Base-by-base conservation (phyloP, 2,797 vertebrate genomes). In the Mormyrus proboscirostris region DNA sequence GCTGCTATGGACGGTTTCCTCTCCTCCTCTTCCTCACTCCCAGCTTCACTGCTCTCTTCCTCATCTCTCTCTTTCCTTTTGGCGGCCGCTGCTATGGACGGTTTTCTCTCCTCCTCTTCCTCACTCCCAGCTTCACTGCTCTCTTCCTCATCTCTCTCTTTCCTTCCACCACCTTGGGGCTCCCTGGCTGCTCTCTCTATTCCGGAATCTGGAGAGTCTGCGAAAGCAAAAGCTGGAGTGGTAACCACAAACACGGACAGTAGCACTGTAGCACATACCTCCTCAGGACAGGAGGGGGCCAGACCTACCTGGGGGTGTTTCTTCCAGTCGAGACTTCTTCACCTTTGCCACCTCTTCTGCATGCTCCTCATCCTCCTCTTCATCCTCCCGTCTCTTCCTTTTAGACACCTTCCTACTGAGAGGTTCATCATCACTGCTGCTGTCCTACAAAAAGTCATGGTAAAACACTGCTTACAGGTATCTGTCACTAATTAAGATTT, bases 331-430 rank as follows among this genome's bases (percentile, higher is more conserved):
- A 0, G 89, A 88, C 92, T 94, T 96, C 90, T 95, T 96, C 82
- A 90, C 88, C 38, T 9, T 93, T 49, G 91, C 8, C 9, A 12
- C 53, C 10, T 83, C 33, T 47, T 82, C 73, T 88, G 8, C 79
- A 69, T 50, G 91, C 83, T 9, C 25, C 79, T 50, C 91, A 84
- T 76, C 25, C 59, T 59, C 91, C 79, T 76, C 91, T 12, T 79
- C 62, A 16, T 93, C 91, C 1, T 92, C 88, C 51, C 89, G 91
- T 89, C 95, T 94, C 90, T 95, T 96, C 25, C 95, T 93, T 92
- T 96, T 96, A 25, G 90, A 93, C 22, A 73, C 53, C 7, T 19
- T 85, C 44, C 8, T 93, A 51, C 94, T 90, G 65, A 92, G 94
- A 22, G 90, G 33, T 19, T 95, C 93, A 57, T 90, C 89, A 38